Base-by-base conservation (phyloP, 2,888 invertebrate genomes). In the Torymus texanus region DNA sequence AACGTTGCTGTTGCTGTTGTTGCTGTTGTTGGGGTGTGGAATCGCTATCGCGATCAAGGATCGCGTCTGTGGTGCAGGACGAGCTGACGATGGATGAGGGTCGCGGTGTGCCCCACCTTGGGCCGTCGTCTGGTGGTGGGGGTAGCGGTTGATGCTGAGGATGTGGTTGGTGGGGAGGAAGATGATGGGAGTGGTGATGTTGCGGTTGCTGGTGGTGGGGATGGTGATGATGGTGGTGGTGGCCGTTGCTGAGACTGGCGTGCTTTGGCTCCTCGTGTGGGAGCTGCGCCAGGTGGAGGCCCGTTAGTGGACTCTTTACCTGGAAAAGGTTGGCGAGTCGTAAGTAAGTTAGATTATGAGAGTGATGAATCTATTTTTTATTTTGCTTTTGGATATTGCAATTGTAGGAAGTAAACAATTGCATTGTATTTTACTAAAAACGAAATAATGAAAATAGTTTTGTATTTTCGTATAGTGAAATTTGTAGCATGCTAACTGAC, bases 1-100 rank as follows among this genome's bases (percentile, higher is more conserved):
- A 29, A 5, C 29, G 75, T 14, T 75, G 56, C 86, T 86, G 62
- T 83, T 82, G 61, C 82, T 73, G 79, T 80, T 81, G 83, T 70
- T 83, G 85, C 78, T 83, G 86, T 50, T 84, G 81, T 5, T 70
- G n/a, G n/a, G 5, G n/a, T 10, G 51, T 56, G 29, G 67, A 73
- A 11, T 66, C 66, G 13, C 80, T 71, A 12, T 75, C 63, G 53
- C 70, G 75, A 11, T 81, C 79, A 29, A 78, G 29, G n/a, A 74
- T 65, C 14, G 55, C 72, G 62, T 62, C 81, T 62, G 71, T 75
- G 14, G 75, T 66, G 53, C 80, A 79, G 53, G 78, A 79, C 16
- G 78, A 78, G 53, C 75, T 70, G 21, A 80, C 66, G 53, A 66
- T 67, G 2, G 81, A 61, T 10, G 77, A 72, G 10, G 80, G 76